A percentile compares a stretch with the other conserved stretches of the same genome.
Evolutionary conservation across 1,140 invertebrate species (phyloP).

Genomic region (Schlechtendalia chinensis): DNA sequence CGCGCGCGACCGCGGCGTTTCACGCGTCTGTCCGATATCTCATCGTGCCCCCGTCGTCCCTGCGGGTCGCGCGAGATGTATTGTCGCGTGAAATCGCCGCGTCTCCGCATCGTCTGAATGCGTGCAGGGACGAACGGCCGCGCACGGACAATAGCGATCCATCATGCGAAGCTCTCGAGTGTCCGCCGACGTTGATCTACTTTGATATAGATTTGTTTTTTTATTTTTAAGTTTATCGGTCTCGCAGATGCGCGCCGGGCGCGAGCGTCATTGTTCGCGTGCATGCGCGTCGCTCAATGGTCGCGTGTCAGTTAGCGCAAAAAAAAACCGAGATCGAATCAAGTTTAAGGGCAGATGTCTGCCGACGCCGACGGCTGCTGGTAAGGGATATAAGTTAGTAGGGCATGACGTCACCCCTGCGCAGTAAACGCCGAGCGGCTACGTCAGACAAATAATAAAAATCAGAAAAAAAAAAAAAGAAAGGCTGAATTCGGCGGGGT

Average conservation of each 20-base stretch:
- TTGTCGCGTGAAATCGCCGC: slow-evolving; percentile 19
- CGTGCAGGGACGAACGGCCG: too few species aligned
- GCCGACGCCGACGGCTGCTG: slow-evolving; percentile 21
- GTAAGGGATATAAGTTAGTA: slow-evolving; percentile 48
- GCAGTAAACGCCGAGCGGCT: slow-evolving; percentile 24
- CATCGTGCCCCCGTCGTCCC: neutral
- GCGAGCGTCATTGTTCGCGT: slow-evolving; percentile 16
- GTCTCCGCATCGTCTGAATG: neutral
- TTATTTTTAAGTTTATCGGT: slow-evolving; percentile 48
- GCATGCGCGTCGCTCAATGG: slow-evolving; percentile 31
- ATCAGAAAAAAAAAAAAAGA: slow-evolving; percentile 43
- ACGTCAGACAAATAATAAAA: slow-evolving; percentile 48
- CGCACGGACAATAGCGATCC: neutral
- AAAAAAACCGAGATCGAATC: slow-evolving; percentile 40
- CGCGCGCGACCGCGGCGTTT: neutral
- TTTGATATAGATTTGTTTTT: slow-evolving; percentile 46
- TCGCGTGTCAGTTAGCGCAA: slow-evolving; percentile 37
- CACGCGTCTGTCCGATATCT: neutral
- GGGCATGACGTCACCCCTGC: slow-evolving; percentile 48
- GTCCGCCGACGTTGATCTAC: slow-evolving; percentile 46
- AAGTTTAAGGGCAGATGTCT: slow-evolving; percentile 50
- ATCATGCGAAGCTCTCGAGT: slow-evolving; percentile 47
- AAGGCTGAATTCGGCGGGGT: slow-evolving; percentile 48
- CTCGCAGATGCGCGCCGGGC: slow-evolving; percentile 29
- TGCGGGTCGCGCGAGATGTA: slow-evolving; percentile 3